phyloP scores from a whole-genome alignment of 2,888 invertebrate genomes.

The Troides helena region DNA sequence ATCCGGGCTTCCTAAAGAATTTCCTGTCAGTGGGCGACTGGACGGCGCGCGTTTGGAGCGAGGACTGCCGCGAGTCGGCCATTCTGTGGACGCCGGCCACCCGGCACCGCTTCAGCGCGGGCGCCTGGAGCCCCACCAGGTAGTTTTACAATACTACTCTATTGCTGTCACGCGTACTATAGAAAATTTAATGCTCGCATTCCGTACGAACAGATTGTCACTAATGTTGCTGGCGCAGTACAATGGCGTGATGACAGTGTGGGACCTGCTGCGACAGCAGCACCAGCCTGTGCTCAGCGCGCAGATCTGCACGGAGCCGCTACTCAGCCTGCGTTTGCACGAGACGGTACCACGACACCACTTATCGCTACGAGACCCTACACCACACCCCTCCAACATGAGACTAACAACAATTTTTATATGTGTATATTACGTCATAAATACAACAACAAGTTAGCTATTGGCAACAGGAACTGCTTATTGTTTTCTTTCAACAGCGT shows the following conservation, averaged over 20 bases:
- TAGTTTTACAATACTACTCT: constrained; percentile 36
- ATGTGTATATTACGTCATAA: too few relatives aligned
- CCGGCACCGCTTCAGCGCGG: constrained; percentile 84
- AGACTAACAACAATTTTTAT: too few relatives aligned
- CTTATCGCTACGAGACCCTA: too few relatives aligned
- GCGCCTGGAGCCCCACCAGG: constrained; percentile 91
- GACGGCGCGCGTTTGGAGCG: constrained; percentile 95
- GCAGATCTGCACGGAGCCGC: constrained; percentile 71
- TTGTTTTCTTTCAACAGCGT: too few relatives aligned
- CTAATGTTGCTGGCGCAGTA: constrained; percentile 89
- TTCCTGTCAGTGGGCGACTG: constrained; percentile 97
- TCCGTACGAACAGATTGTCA: constrained; percentile 81
- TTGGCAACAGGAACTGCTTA: too few relatives aligned
- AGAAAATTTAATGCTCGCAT: not conserved
- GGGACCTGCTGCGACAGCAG: constrained; percentile 93
- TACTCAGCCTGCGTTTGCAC: constrained; percentile 66
- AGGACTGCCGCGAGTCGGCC: constrained; percentile 94
- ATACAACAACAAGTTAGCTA: too few relatives aligned
- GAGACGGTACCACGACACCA: constrained; percentile 44
- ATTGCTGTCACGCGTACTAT: not conserved
- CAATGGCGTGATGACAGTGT: constrained; percentile 90
- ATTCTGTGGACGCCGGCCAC: constrained; percentile 91
- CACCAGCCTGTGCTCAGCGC: constrained; percentile 85
- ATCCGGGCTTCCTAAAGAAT: constrained; percentile 95
- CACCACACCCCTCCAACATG: too few relatives aligned